A percentile compares a stretch with the other conserved stretches of the same genome.
Evolutionary conservation across 2,113 vertebrate species (phyloP).

Genomic region (Bos taurus): DNA sequence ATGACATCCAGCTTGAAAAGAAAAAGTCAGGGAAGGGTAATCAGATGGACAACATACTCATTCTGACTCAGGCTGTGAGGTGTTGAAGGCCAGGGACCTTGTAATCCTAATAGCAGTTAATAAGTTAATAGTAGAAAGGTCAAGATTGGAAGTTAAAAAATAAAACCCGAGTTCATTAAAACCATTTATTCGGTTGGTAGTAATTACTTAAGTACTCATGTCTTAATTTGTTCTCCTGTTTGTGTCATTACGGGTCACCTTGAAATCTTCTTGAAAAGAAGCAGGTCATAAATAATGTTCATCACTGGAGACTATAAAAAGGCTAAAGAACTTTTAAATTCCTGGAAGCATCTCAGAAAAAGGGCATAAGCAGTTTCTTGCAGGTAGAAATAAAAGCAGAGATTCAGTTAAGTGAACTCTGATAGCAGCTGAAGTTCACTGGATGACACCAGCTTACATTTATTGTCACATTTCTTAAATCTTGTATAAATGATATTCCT

Average conservation of each 20-base stretch:
- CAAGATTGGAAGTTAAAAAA: not conserved
- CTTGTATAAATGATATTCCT: not conserved
- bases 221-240: constrained; percentile 3
- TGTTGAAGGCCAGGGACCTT: not conserved
- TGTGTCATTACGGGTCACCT: not conserved
- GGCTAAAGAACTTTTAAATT: not conserved
- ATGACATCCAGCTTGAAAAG: not conserved
- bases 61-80: not conserved
- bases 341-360: not conserved
- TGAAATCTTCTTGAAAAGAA: not conserved
- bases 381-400: not conserved
- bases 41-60: not conserved
- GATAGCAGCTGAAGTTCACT: not conserved
- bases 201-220: not conserved
- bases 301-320: not conserved
- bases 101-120: not conserved
- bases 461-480: not conserved
- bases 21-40: not conserved
- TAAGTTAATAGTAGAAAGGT: not conserved
- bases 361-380: not conserved
- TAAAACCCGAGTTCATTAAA: not conserved
- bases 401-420: not conserved
- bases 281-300: not conserved
- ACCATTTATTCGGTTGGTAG: not conserved
- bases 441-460: not conserved